Evolutionary conservation across 2,888 invertebrate species (phyloP), one percentile per base, ranked within the genome.

Genomic region (Diarsia dahlii): DNA sequence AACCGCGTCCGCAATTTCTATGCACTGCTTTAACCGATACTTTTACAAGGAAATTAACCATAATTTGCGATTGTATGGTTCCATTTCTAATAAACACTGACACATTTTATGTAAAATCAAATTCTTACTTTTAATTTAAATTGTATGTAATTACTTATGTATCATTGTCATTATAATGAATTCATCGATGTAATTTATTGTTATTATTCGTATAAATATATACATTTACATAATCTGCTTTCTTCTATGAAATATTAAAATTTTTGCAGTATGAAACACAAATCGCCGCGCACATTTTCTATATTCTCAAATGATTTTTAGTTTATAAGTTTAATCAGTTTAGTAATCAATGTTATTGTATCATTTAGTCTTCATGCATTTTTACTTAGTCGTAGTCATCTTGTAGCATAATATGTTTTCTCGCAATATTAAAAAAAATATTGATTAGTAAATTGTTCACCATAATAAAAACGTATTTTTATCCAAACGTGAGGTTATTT

Each of bases 341-440:
- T 52, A 64, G 20, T 63, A 23, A 58, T 73, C 18, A 60, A 48
- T 78, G 28, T 56, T 58, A 67, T 67, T 62, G 5, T 46, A 45
- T 54, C 23, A 52, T 82, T 82, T 76, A 82, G 66, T 82, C 48
- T 60, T 74, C 34, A 28, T 48, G 81, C 78, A 68, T 80, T 79
- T 68, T 45, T 23, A 67, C 65, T 65, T 52, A 4, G n/a, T 65
- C 20, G 0, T 81, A 66, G 34, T 23, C 3, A 56, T 63, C 48
- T 66, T 45, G n/a, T 56, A 58, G 80, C 84, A 81, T 81, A 84
- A 81, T 79, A 82, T 74, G 23, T 76, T 82, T 82, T 76, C 45
- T 66, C 34, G 48, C 34, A 46, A 45, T 48, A 15, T 45, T 74
- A 18, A 34, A 62, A 62, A 75, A 64, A 81, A 81, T 34, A 74